A percentile compares a stretch with the other conserved stretches of the same genome.
phyloP scores from a whole-genome alignment of 1,140 invertebrate species.

The Lasaia peninsularis region DNA sequence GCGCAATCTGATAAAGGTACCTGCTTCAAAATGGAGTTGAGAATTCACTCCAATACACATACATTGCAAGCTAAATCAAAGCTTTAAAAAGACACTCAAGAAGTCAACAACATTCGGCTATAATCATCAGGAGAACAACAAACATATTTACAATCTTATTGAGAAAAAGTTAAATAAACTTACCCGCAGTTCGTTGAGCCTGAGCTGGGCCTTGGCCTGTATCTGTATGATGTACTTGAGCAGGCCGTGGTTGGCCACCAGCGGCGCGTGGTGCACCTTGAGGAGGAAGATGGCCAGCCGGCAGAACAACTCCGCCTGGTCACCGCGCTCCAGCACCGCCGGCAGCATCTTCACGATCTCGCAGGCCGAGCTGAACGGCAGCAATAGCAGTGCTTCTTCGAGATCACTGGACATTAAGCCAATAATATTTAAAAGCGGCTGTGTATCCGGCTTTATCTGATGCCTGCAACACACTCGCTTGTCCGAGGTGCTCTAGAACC shows the following conservation, averaged over 20 bases:
- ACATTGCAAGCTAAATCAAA: too few relatives aligned
- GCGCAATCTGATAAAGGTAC: too few relatives aligned
- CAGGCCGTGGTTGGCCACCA: slow-evolving; percentile 83
- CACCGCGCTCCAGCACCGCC: slow-evolving; percentile 80
- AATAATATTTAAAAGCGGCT: slow-evolving; percentile 7
- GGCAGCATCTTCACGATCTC: slow-evolving; percentile 87
- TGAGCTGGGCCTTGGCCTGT: slow-evolving; percentile 77
- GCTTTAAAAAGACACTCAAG: too few relatives aligned
- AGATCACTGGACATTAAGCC: slow-evolving; percentile 84
- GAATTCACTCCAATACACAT: too few relatives aligned
- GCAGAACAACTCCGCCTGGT: slow-evolving; percentile 86
- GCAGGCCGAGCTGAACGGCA: slow-evolving; percentile 90
- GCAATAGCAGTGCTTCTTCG: slow-evolving; percentile 90
- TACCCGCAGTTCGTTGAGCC: slow-evolving; percentile 82
- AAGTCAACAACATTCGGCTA: too few relatives aligned
- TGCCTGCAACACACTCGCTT: too few relatives aligned
- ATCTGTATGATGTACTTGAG: slow-evolving; percentile 84
- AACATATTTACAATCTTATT: too few relatives aligned
- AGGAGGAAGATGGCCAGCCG: slow-evolving; percentile 89
- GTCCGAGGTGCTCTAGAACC: too few relatives aligned
- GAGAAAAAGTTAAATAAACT: slow-evolving; percentile 35
- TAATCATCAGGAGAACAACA: too few relatives aligned
- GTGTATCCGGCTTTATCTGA: too few relatives aligned
- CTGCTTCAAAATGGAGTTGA: too few relatives aligned
- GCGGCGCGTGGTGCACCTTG: slow-evolving; percentile 90